Conservation (phyloP, 2,888 invertebrate species). For the Cheilosia vernalis region DNA sequence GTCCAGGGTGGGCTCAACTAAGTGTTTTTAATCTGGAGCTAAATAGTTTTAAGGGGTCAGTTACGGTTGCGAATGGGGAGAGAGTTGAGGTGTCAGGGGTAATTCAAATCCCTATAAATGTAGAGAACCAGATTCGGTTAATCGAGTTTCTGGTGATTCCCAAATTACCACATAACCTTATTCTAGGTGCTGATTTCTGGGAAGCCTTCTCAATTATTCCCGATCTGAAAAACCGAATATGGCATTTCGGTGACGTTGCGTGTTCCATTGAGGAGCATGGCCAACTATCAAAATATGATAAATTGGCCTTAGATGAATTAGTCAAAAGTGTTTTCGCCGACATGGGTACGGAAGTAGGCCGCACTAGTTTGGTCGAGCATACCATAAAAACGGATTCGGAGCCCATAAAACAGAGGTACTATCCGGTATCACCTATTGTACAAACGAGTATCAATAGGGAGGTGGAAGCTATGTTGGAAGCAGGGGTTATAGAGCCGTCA, state of each 20-base stretch:
- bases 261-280: not conserved
- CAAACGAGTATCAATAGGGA: conserved; percentile 73
- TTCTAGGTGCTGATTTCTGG: too few species aligned
- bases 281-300: not conserved
- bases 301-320: not conserved
- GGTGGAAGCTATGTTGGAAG: conserved; percentile 65
- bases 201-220: too few species aligned
- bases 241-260: conserved; percentile 6
- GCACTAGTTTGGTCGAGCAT: conserved; percentile 29
- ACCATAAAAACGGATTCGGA: conserved; percentile 38
- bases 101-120: conserved; percentile 7
- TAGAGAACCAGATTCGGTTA: conserved; percentile 7
- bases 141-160: too few species aligned
- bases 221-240: not conserved
- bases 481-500: conserved; percentile 11
- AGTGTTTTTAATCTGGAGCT: not conserved
- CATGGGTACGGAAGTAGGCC: not conserved
- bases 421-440: conserved; percentile 75
- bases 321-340: not conserved
- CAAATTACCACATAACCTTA: too few species aligned
- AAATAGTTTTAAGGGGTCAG: not conserved
- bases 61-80: conserved; percentile 29
- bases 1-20: conserved; percentile 6
- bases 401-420: conserved; percentile 73
- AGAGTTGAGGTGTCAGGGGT: conserved; percentile 2